Evolutionary conservation across 2,113 vertebrate species (phyloP), one percentile per base, ranked within the genome.

Genomic region (Epinephelus lanceolatus): DNA sequence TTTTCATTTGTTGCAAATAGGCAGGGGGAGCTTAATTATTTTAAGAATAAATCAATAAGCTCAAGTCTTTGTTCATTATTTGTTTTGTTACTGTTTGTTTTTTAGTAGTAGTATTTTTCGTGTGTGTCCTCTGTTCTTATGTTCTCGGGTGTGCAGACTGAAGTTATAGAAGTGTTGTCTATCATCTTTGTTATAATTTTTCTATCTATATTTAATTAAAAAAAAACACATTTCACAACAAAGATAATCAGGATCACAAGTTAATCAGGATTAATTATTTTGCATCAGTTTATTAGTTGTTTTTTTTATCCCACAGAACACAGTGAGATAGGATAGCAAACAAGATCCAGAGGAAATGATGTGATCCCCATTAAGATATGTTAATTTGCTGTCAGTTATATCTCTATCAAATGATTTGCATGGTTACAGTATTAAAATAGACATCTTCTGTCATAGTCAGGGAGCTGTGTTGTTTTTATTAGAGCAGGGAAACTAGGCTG

Each of bases 241-340:
- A n/a, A 42, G 15, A 42, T 25, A 45, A 61, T 61, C 21, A 23
- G 18, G 13, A 75, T 80, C 13, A 53, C 25, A 4, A 51, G 12
- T 10, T 21, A 8, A 76, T 59, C 47, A 70, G 33, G 37, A 65
- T 80, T 25, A 6, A 76, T 23, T 51, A n/a, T 25, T 68, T 74
- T 42, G 13, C 56, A 63, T 84, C n/a, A 52, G 47, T 53, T 52
- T 9, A 60, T 53, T 30, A 18, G 59, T 18, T 51, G 3, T 68
- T 57, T 1, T 67, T 25, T 59, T 30, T 7, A 21, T 75, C 15
- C 2, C 9, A 59, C 15, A 21, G 57, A 52, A 60, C n/a, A 18
- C 19, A 4, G 21, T 45, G 30, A 45, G 9, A 33, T 71, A 70
- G 10, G 40, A 21, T 5, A 23, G n/a, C 19, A 49, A 40, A 56